Conservation (phyloP, 2,888 invertebrate species). For the Zaprionus bogoriensis region DNA sequence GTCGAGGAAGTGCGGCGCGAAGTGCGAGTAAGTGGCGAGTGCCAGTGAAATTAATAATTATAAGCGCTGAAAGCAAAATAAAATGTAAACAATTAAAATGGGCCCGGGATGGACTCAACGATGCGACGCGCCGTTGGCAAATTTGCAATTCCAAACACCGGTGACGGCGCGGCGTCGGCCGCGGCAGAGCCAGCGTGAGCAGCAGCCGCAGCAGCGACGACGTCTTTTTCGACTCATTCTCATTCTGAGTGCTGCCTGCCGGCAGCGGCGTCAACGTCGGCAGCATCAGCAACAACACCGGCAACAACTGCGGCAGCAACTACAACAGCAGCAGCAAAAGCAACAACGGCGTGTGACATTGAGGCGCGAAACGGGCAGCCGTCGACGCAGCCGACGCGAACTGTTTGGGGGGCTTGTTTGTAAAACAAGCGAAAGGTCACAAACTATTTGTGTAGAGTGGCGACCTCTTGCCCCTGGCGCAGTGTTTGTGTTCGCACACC, state of each 20-base stretch:
- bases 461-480: slow-evolving; percentile 66
- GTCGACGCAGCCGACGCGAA: slow-evolving; percentile 27
- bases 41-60: slow-evolving; percentile 73
- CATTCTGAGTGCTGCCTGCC: slow-evolving; percentile 3
- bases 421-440: slow-evolving; percentile 80
- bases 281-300: slow-evolving; percentile 23
- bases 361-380: slow-evolving; percentile 59
- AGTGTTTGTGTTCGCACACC: slow-evolving; percentile 59
- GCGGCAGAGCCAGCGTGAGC: slow-evolving; percentile 11
- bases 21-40: slow-evolving; percentile 32
- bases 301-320: neutral
- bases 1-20: slow-evolving; percentile 2
- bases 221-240: slow-evolving; percentile 16
- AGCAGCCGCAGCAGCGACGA: slow-evolving; percentile 1
- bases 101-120: slow-evolving; percentile 57
- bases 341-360: slow-evolving; percentile 55
- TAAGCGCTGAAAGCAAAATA: slow-evolving; percentile 73
- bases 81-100: slow-evolving; percentile 79
- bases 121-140: slow-evolving; percentile 67
- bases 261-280: slow-evolving; percentile 18
- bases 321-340: neutral
- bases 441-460: slow-evolving; percentile 72
- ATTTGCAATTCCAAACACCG: slow-evolving; percentile 77
- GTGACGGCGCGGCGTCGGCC: slow-evolving; percentile 26
- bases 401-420: slow-evolving; percentile 72